Evolutionary conservation across 2,888 invertebrate genomes (phyloP), one percentile per base, ranked within the genome.

Genomic region (Acanthosepion lycidas): DNA sequence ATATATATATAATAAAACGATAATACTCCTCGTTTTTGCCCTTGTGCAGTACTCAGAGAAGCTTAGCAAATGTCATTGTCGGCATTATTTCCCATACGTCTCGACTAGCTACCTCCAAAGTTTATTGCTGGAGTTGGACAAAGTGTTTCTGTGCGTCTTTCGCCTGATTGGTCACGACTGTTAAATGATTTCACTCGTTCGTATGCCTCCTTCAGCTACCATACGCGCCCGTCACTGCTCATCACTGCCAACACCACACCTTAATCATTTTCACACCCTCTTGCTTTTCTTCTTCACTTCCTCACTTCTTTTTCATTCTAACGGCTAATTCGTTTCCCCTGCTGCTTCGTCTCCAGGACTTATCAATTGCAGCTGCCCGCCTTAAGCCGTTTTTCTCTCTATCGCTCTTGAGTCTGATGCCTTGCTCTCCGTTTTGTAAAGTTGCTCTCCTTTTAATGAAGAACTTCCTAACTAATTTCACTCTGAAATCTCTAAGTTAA

Each of bases 281-380:
- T 12, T n/a, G 8, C 78, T n/a, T 8, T n/a, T 78, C 28, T 8
- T 78, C 28, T n/a, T n/a, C 78, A 6, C n/a, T 6, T 59, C 20
- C 23, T 23, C 18, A 18, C n/a, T n/a, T 78, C n/a, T 15, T n/a
- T 78, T 78, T n/a, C 78, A 59, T 59, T 59, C 59, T 20, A 59
- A 59, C 20, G 23, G 15, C 78, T 78, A n/a, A n/a, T 78, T 78
- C 78, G 28, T n/a, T n/a, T n/a, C 15, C 18, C 78, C 78, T n/a
- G n/a, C n/a, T 78, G n/a, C 78, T 78, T 9, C 59, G 59, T 59
- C 59, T 23, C n/a, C 78, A 33, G n/a, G 78, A 78, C 78, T 78
- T 78, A 78, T 78, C 78, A 78, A n/a, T n/a, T 78, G 78, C 78
- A 78, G 78, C 78, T 78, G 78, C n/a, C n/a, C n/a, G 78, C 78